Base-by-base conservation (phyloP, 23 tunicate species). In the Oikopleura dioica region DNA sequence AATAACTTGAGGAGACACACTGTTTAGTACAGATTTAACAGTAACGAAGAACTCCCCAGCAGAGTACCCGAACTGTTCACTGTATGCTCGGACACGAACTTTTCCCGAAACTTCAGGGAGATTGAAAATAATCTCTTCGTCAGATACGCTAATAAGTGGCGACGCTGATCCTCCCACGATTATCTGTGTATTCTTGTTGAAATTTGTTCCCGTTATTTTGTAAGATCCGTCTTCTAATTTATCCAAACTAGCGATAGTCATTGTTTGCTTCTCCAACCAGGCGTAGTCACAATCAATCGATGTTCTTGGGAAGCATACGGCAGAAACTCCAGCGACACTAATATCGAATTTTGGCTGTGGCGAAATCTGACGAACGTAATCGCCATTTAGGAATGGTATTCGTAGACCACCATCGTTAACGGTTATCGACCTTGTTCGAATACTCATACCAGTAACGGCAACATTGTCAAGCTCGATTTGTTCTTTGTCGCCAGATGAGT, bases 381-480 rank as follows among this genome's bases (percentile, higher is more conserved):
- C n/a, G n/a, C n/a, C n/a, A n/a, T 4, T 16, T 16, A 63, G 16
- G 5, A 63, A 63, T 28, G 72, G 72, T 16, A 63, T 31, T 28
- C 16, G 26, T 24, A 63, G 33, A 2, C 72, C 72, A 2, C 72
- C 72, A 31, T 63, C 72, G 33, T 63, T 63, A 4, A 63, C 4
- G 2, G 72, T 63, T 4, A 28, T 16, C 33, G 72, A 12, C 26
- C 26, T 28, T 2, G 72, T 31, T 31, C 26, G 72, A 12, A 63
- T 31, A 63, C 32, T 16, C 16, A 63, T 63, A 12, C 72, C 72
- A 31, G 72, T 16, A 28, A 63, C 72, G 33, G 72, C 72, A 24
- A 63, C 72, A 63, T 63, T 24, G 4, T 63, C 72, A 28, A 63
- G 72, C 26, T 63, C 72, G 26, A 63, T 23, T 63, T 63, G 72